These are phyloP conservation scores for Melanotaenia parkinsoni DNA, from an alignment of 2,797 vertebrate species.

Conservation along the genomic window DNA sequence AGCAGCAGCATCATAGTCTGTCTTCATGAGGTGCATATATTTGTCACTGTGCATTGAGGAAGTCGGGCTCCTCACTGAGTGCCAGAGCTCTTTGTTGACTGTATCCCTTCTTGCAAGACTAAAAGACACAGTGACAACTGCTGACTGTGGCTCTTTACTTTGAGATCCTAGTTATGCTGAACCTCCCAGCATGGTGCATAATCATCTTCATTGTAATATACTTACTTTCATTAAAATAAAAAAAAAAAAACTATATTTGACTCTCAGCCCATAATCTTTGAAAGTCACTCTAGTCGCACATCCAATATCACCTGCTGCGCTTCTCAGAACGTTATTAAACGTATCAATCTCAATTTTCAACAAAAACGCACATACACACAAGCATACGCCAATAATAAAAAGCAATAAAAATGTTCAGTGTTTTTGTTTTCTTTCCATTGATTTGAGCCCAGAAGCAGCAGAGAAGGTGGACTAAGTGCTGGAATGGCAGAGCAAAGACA, in stretches of 20 bases:
- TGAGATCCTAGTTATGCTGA: too few relatives aligned
- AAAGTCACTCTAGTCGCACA: conserved; percentile 45
- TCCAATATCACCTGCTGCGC: conserved; percentile 47
- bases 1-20: too few relatives aligned
- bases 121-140: too few relatives aligned
- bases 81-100: too few relatives aligned
- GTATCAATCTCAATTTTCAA: conserved; percentile 67
- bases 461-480: conserved; percentile 49
- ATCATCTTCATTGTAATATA: neutral
- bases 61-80: too few relatives aligned
- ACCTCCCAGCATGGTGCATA: too few relatives aligned
- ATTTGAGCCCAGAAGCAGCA: conserved; percentile 72
- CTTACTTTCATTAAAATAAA: conserved; percentile 19
- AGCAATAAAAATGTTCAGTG: conserved; percentile 68
- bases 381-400: conserved; percentile 72
- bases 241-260: conserved; percentile 11
- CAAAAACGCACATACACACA: conserved; percentile 44
- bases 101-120: too few relatives aligned
- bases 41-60: too few relatives aligned
- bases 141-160: too few relatives aligned
- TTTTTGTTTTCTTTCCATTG: conserved; percentile 71
- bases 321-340: conserved; percentile 66
- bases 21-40: too few relatives aligned
- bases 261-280: conserved; percentile 36
- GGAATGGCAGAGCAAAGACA: conserved; percentile 55